Base-by-base conservation (phyloP, 2,113 vertebrate species). In the Phaetusa simplex region DNA sequence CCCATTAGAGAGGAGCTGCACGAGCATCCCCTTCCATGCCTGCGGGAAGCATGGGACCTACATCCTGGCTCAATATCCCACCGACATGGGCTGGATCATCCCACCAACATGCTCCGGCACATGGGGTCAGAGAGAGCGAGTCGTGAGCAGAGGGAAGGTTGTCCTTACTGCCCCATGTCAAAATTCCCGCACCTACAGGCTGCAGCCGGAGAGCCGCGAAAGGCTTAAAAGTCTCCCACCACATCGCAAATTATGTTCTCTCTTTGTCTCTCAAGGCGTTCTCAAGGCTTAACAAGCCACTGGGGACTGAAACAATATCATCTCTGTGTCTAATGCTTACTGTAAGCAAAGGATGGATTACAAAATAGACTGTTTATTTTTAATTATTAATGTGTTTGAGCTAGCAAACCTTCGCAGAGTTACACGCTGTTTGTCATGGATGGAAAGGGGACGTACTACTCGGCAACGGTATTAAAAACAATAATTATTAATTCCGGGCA, bases 291-390 rank as follows among this genome's bases (percentile, higher is more conserved):
- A 97, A 95, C 95, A 77, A 95, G 94, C 91, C 96, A 43, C 88
- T 47, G 73, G 93, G 86, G 95, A 83, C 72, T 50, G 91, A 90
- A 93, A 97, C 94, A 96, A 81, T 93, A 95, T 76, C 95, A 96
- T 95, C 94, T 91, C 87, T 94, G 67, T 95, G 94, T 97, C 93
- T 96, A 85, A 90, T 96, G 95, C 97, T 97, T 97, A 95, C 96
- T 93, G 91, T 97, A 97, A 98, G 91, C 96, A 97, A 93, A 91
- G 89, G 94, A 91, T 88, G 72, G 96, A 95, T 97, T 97, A 96
- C 95, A 94, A 97, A 95, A 91, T 40, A 86, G 91, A 32, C 94
- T 97, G 93, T 97, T 97, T 97, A 97, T 96, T 95, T 95, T 97
- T 95, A 96, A 97, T 98, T 96, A 96, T 97, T 97, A 80, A 97